Percentiles rank a stretch among this genome's conserved stretches.
phyloP scores from a whole-genome alignment of 2,113 vertebrate species.

The Heterochromis multidens region DNA sequence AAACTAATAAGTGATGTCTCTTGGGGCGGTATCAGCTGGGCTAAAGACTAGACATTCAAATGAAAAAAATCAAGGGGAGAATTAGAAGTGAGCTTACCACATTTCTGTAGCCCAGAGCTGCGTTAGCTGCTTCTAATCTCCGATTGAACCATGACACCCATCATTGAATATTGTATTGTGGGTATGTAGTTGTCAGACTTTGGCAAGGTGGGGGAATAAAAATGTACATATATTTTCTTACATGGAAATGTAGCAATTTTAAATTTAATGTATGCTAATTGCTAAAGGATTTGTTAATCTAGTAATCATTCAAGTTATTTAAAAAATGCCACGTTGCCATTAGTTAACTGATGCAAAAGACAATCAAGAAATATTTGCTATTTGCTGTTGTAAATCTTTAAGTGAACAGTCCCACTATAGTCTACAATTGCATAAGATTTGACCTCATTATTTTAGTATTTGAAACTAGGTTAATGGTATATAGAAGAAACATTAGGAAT shows the following conservation, averaged over 20 bases:
- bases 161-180: background rate
- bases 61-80: background rate
- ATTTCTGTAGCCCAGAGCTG: background rate
- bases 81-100: background rate
- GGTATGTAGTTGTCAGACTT: background rate
- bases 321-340: background rate
- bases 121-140: background rate
- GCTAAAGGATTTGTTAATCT: background rate
- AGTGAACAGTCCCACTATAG: background rate
- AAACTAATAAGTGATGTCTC: background rate
- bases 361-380: background rate
- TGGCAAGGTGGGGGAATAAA: background rate
- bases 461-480: background rate
- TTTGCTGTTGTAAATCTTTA: background rate
- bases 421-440: background rate
- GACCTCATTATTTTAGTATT: too few species aligned
- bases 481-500: background rate
- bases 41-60: background rate
- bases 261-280: too few species aligned
- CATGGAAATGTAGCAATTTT: background rate
- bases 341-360: background rate
- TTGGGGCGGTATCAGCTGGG: background rate
- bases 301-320: background rate
- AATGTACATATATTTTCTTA: background rate
- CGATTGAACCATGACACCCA: background rate